phyloP scores from a whole-genome alignment of 1,140 invertebrate genomes.

The Lerema accius region DNA sequence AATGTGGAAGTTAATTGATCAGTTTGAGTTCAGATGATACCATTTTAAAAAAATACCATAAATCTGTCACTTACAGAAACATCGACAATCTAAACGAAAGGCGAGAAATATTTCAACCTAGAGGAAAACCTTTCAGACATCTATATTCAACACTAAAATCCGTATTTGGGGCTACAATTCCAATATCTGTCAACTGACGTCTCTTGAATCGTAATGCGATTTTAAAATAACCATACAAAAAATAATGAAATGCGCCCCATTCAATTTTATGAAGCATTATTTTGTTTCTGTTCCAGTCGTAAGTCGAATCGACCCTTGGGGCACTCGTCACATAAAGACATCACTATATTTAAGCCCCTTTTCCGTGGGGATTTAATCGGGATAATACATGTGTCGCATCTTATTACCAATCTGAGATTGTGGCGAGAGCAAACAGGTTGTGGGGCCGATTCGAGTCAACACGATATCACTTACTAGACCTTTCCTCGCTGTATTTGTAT shows the following conservation, averaged over 20 bases:
- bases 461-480: constrained; percentile 70
- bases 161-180: constrained; percentile 5
- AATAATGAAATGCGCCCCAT: constrained; percentile 3
- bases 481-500: constrained; percentile 64
- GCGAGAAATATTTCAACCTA: not conserved
- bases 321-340: constrained; percentile 44
- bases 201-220: constrained; percentile 1
- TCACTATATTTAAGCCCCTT: constrained; percentile 67
- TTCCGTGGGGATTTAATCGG: constrained; percentile 67
- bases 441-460: constrained; percentile 63
- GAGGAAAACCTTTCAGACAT: not conserved
- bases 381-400: constrained; percentile 80
- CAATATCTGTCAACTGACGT: constrained; percentile 11
- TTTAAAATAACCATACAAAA: constrained; percentile 21
- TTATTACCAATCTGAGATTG: constrained; percentile 77
- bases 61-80: not conserved
- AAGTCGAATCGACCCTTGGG: constrained; percentile 24
- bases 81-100: not conserved
- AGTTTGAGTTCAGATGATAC: too few species aligned
- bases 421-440: constrained; percentile 69
- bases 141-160: constrained; percentile 3
- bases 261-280: constrained; percentile 27
- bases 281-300: constrained; percentile 19
- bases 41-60: not conserved
- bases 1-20: too few species aligned